Base-by-base conservation (phyloP, 2,888 invertebrate genomes). In the Dromius quadrimaculatus region DNA sequence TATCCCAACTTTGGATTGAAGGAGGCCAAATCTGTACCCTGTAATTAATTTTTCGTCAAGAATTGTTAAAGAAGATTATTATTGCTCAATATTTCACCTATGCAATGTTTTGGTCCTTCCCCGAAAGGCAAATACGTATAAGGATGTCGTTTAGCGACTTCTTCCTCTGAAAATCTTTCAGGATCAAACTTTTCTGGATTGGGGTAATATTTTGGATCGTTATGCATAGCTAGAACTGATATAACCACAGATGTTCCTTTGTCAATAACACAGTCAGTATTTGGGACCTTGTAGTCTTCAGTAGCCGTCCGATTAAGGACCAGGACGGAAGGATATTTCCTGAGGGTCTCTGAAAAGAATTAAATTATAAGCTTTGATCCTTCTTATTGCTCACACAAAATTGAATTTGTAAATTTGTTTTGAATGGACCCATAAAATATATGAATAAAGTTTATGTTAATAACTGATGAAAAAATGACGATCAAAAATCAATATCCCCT, bases 141-240 rank as follows among this genome's bases (percentile, higher is more conserved):
- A 0, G 74, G 73, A 4, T 20, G 62, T 8, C 75, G 20, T 6
- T 68, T 71, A 5, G 54, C 62, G 23, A 72, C 75, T 4, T 74
- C 73, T 57, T 76, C 75, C 0, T 63, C 66, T 8, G 71, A 74
- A 73, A 80, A 81, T 36, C 79, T 71, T 19, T 79, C 78, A 1
- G 81, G 81, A 50, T 80, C 77, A 65, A 80, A 81, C 32, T 73
- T 74, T 2, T 75, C 64, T 3, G 81, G 79, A 22, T 81, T 72
- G 1, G 78, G 76, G 50, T 76, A 80, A 57, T 78, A 76, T 9
- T 76, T 71, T 1, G 76, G 74, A 70, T 79, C 79, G n/a, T 76
- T 74, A 66, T 81, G 81, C 38, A 80, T 73, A 19, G 75, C 75
- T 61, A 71, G 66, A n/a, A 74, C 69, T 1, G 78, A 75, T 8